These are phyloP conservation scores for Oncorhynchus gorbuscha DNA, from an alignment of 2,113 vertebrate genomes.

Conservation along the genomic window DNA sequence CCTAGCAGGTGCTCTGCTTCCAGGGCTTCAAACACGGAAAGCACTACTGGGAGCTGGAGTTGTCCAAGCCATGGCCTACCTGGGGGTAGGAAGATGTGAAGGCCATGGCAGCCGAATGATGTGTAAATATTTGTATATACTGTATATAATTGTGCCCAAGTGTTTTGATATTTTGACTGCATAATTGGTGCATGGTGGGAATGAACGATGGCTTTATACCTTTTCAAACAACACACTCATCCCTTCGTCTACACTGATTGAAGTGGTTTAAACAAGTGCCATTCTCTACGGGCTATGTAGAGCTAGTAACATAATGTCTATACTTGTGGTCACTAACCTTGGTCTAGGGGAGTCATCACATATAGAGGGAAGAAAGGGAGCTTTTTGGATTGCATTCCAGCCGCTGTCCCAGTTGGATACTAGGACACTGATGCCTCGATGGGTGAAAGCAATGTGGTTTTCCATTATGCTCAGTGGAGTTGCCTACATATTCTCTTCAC, in stretches of 20 bases:
- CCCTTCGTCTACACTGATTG: too few relatives aligned
- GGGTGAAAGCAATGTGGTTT: neutral
- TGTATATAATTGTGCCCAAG: neutral
- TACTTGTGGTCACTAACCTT: too few relatives aligned
- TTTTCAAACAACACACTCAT: too few relatives aligned
- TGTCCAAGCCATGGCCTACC: constrained; percentile 83
- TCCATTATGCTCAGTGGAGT: neutral
- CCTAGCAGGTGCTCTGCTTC: constrained; percentile 88
- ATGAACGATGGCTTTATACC: constrained; percentile 64
- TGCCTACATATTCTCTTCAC: neutral
- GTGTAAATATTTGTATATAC: neutral
- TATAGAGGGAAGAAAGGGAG: too few relatives aligned
- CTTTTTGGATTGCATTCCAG: too few relatives aligned
- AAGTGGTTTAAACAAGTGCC: too few relatives aligned
- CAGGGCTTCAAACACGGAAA: constrained; percentile 77
- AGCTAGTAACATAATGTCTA: too few relatives aligned
- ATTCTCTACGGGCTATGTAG: too few relatives aligned
- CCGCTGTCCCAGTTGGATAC: too few relatives aligned
- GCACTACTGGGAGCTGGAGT: constrained; percentile 91
- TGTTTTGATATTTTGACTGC: too few relatives aligned
- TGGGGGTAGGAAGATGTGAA: constrained; percentile 69
- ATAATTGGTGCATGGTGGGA: constrained; percentile 80
- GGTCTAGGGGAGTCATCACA: too few relatives aligned
- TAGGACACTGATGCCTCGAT: neutral
- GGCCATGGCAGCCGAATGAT: neutral